Percentiles rank a stretch among this genome's conserved stretches.
Evolutionary conservation across 2,888 invertebrate species (phyloP).

Genomic region (Polydrusus cervinus): DNA sequence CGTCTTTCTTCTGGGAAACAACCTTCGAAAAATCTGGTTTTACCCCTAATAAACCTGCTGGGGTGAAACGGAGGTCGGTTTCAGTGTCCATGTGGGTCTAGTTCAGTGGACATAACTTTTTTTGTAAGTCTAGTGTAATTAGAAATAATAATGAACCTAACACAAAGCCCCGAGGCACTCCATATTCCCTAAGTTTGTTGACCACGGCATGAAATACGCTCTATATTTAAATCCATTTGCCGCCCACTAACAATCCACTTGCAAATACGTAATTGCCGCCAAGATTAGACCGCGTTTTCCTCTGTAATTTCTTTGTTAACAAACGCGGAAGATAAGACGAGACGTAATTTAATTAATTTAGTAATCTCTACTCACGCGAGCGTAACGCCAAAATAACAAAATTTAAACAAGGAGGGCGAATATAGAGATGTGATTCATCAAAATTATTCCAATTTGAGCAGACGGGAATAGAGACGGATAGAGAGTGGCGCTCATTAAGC

Average conservation of each 20-base stretch:
- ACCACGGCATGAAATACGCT: not conserved
- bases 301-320: conserved; percentile 39
- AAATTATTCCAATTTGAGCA: conserved; percentile 55
- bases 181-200: no score
- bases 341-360: conserved; percentile 44
- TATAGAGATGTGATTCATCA: conserved; percentile 52
- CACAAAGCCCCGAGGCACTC: no score
- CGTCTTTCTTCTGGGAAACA: no score
- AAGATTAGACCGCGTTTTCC: conserved; percentile 36
- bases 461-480: conserved; percentile 20
- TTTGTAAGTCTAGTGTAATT: no score
- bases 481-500: conserved; percentile 46
- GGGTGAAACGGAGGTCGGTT: no score
- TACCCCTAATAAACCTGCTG: no score
- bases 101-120: no score
- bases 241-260: conserved; percentile 16
- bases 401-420: conserved; percentile 37
- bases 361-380: conserved; percentile 35
- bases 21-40: no score
- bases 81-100: no score
- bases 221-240: not conserved
- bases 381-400: conserved; percentile 40
- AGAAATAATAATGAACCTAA: no score
- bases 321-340: conserved; percentile 40
- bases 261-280: conserved; percentile 12